These are phyloP conservation scores for Phyllotreta striolata DNA, from an alignment of 2,888 invertebrate genomes.

Conservation along the genomic window DNA sequence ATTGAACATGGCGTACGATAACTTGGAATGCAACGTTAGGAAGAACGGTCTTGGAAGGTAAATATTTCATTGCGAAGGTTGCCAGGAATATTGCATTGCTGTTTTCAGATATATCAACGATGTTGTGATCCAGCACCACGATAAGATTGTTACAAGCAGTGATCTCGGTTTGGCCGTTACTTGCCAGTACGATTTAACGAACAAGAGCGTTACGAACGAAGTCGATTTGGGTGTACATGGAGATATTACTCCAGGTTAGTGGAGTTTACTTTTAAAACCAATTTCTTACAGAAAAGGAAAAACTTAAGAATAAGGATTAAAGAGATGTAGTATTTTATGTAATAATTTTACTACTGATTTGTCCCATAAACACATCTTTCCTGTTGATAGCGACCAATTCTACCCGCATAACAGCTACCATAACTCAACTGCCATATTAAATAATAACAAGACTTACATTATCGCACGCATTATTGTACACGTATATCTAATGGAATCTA, in stretches of 20 bases:
- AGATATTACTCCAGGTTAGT: conserved; percentile 68
- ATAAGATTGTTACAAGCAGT: conserved; percentile 92
- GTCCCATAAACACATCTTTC: too few relatives aligned
- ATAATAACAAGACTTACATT: conserved; percentile 16
- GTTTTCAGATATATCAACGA: conserved; percentile 73
- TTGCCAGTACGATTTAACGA: conserved; percentile 93
- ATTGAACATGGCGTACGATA: conserved; percentile 89
- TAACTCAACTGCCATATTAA: conserved; percentile 9
- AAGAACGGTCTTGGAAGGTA: conserved; percentile 81
- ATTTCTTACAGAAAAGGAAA: too few relatives aligned
- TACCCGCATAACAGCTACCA: background rate
- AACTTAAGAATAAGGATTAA: too few relatives aligned
- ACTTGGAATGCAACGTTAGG: conserved; percentile 91
- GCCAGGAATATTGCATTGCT: conserved; percentile 51
- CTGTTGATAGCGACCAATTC: too few relatives aligned
- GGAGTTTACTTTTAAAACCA: too few relatives aligned
- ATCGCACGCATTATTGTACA: background rate
- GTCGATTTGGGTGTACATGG: conserved; percentile 89
- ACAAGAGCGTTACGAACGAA: conserved; percentile 93
- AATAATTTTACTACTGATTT: too few relatives aligned
- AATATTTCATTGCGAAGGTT: conserved; percentile 18
- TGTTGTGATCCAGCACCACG: conserved; percentile 94
- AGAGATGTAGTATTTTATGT: too few relatives aligned
- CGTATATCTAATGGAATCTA: conserved; percentile 8
- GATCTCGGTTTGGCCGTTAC: conserved; percentile 93